phyloP scores from a whole-genome alignment of 1,140 invertebrate genomes.

The Drosophila kohkoa region DNA sequence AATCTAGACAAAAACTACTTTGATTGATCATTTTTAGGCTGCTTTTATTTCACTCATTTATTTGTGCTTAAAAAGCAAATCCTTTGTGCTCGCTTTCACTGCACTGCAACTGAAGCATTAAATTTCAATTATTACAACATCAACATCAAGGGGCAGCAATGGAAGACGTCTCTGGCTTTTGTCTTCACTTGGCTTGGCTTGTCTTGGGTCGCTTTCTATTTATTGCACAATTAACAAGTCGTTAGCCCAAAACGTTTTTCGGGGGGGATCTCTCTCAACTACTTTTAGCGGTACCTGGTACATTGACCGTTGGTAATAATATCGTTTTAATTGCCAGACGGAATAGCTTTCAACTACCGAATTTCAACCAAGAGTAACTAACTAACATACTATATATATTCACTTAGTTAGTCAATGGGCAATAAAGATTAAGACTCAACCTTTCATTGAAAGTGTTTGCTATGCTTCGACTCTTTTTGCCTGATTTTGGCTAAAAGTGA shows the following conservation, averaged over 20 bases:
- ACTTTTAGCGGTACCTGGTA: slow-evolving; percentile 50
- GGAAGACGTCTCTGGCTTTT: slow-evolving; percentile 11
- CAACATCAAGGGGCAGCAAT: slow-evolving; percentile 11
- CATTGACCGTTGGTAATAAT: slow-evolving; percentile 62
- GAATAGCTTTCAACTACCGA: slow-evolving; percentile 24
- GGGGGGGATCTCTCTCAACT: slow-evolving; percentile 15
- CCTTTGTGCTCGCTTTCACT: slow-evolving; percentile 18
- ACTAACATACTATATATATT: background rate
- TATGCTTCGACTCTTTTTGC: background rate
- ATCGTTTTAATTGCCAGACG: slow-evolving; percentile 74
- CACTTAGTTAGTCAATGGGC: background rate
- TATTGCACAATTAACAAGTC: slow-evolving; percentile 81
- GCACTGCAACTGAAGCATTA: slow-evolving; percentile 41
- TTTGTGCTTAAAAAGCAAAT: slow-evolving; percentile 10
- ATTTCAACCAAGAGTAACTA: background rate
- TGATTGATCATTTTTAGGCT: slow-evolving; percentile 1
- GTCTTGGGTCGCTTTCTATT: slow-evolving; percentile 70
- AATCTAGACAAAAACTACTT: background rate
- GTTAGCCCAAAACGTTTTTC: slow-evolving; percentile 63
- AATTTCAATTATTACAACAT: slow-evolving; percentile 80
- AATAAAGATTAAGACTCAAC: slow-evolving; percentile 42
- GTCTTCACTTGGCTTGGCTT: background rate
- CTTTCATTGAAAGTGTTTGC: slow-evolving; percentile 45
- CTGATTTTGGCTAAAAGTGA: slow-evolving; percentile 42
- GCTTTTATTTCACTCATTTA: slow-evolving; percentile 5